Evolutionary conservation across 2,113 vertebrate species (phyloP), one percentile per base, ranked within the genome.

Genomic region (Epinephelus moara): DNA sequence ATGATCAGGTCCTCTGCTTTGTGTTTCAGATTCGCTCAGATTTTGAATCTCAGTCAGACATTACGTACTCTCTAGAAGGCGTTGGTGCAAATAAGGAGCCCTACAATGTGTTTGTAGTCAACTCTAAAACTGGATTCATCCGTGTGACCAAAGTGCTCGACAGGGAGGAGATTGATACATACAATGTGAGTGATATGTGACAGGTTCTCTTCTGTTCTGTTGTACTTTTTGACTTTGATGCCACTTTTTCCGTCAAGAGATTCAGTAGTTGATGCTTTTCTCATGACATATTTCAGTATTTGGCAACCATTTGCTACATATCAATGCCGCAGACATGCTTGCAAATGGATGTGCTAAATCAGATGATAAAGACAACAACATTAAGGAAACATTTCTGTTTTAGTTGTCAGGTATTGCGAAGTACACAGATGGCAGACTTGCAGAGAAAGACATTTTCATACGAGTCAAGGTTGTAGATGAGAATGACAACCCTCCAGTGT

Each of bases 21-120:
- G 40, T 67, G 6, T 92, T 94, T 57, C 64, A 99, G 98, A 97
- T 99, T 84, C 95, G 96, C 79, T 99, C 97, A 25, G 98, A 99
- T 57, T 88, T 61, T 40, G 92, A 96, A 50, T 5, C 13, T 6
- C 0, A 0, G 40, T 68, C 2, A 0, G 85, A 83, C 40, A 80
- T 99, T 75, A 71, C 5, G 0, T 99, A 99, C 77, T 94, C 84
- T 90, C 95, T 96, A 82, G 94, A 61, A 92, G 98, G 93, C 50
- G 19, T 53, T 73, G 95, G 98, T 9, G 97, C 97, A 9, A 95
- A 92, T 74, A 13, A 78, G 23, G n/a, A 72, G 0, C 98, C 98
- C 3, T 95, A 88, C 7, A 89, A 96, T 45, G 92, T 98, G 56
- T 99, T 99, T 92, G 77, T 96, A 14, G 94, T 99, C 21, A 91